phyloP scores from a whole-genome alignment of 2,888 invertebrate species.

The Sphaerophoria rueppellii region DNA sequence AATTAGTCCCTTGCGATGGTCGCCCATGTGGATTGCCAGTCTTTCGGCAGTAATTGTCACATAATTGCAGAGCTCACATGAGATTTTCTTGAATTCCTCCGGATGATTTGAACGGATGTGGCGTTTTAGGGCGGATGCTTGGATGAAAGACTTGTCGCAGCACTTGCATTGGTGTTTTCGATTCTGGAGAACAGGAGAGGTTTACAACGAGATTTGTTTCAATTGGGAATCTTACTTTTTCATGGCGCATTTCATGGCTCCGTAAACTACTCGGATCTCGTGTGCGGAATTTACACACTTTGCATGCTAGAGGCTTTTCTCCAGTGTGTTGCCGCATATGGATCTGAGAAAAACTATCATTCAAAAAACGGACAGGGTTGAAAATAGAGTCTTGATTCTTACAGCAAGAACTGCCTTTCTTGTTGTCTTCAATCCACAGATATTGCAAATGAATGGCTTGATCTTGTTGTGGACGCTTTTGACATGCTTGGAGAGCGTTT shows the following conservation, averaged over 20 bases:
- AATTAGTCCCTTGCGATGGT: slow-evolving; percentile 79
- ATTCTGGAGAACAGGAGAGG: slow-evolving; percentile 74
- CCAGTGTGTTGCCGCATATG: slow-evolving; percentile 90
- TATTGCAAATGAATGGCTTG: slow-evolving; percentile 88
- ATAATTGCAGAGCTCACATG: slow-evolving; percentile 79
- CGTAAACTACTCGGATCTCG: slow-evolving; percentile 90
- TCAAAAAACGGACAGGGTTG: not conserved
- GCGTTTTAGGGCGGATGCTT: slow-evolving; percentile 86
- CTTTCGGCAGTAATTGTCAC: slow-evolving; percentile 78
- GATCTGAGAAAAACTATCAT: slow-evolving; percentile 82
- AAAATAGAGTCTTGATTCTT: slow-evolving; percentile 60
- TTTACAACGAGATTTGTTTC: not conserved
- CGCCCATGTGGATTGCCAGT: slow-evolving; percentile 78
- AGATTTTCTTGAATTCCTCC: slow-evolving; percentile 78
- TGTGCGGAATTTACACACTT: slow-evolving; percentile 87
- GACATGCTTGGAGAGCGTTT: slow-evolving; percentile 87
- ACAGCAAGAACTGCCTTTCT: slow-evolving; percentile 87
- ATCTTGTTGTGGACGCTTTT: slow-evolving; percentile 89
- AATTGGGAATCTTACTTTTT: slow-evolving; percentile 75
- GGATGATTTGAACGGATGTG: slow-evolving; percentile 85
- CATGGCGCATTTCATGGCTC: slow-evolving; percentile 86
- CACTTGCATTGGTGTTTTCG: slow-evolving; percentile 86
- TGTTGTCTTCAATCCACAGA: slow-evolving; percentile 88
- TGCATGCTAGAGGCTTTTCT: slow-evolving; percentile 89
- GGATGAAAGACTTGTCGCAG: slow-evolving; percentile 87